These are phyloP conservation scores for Drosophila lacertosa DNA, from an alignment of 1,140 invertebrate species.

Conservation along the genomic window DNA sequence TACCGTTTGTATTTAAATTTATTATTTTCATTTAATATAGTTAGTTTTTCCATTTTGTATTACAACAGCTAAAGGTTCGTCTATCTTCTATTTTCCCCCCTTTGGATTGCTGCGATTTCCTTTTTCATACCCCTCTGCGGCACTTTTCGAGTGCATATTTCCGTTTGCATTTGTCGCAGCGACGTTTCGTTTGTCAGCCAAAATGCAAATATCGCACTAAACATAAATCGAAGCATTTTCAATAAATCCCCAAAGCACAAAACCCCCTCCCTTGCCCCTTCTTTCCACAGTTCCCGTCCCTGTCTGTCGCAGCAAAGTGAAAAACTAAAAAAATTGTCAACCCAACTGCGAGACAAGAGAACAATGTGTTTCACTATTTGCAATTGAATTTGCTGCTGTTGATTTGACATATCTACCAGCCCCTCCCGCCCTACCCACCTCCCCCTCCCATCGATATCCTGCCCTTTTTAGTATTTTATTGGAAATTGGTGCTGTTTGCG, in stretches of 20 bases:
- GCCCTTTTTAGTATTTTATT: background rate
- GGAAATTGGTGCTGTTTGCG: background rate
- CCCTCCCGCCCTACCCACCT: no score
- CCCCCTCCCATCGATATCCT: background rate
- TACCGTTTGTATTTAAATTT: background rate
- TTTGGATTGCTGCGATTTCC: background rate
- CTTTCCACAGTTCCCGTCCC: background rate
- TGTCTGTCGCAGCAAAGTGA: slow-evolving; percentile 6
- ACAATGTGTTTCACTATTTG: slow-evolving; percentile 73
- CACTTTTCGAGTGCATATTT: slow-evolving; percentile 50
- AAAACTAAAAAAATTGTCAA: slow-evolving; percentile 63
- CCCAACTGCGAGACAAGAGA: slow-evolving; percentile 64
- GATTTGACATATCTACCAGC: slow-evolving; percentile 42
- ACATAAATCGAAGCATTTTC: slow-evolving; percentile 79
- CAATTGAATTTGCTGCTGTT: slow-evolving; percentile 73
- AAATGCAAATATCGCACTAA: slow-evolving; percentile 78
- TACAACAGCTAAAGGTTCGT: background rate
- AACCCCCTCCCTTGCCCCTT: background rate
- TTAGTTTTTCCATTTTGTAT: no score
- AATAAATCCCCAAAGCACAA: slow-evolving; percentile 61
- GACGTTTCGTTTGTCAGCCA: slow-evolving; percentile 58
- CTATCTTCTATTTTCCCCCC: background rate
- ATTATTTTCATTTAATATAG: no score
- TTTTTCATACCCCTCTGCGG: background rate
- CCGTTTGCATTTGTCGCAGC: slow-evolving; percentile 57